phyloP scores from a whole-genome alignment of 2,888 invertebrate genomes.

The Nomada ruficornis region DNA sequence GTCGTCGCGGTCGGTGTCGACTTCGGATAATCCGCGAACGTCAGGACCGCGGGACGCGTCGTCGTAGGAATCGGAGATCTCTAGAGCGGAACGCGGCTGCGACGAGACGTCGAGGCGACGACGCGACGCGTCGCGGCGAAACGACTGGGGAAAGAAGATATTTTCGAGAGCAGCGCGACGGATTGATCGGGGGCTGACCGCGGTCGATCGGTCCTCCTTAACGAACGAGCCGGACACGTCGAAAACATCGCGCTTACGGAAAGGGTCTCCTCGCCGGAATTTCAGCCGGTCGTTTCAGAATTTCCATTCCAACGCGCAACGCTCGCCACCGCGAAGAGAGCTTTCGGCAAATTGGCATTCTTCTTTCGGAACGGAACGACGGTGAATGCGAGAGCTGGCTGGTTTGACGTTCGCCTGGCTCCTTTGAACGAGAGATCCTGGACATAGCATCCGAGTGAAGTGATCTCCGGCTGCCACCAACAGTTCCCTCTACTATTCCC shows the following conservation, averaged over 20 bases:
- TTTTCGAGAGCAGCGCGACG: neutral
- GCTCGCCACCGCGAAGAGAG: conserved; percentile 71
- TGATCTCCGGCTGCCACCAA: conserved; percentile 77
- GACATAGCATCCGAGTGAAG: conserved; percentile 77
- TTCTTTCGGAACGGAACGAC: conserved; percentile 73
- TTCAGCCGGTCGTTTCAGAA: conserved; percentile 69
- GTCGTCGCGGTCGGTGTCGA: conserved; percentile 17
- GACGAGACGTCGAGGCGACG: neutral
- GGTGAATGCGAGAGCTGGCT: conserved; percentile 68
- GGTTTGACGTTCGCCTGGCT: conserved; percentile 76
- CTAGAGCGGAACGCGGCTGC: no score
- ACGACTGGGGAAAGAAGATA: neutral
- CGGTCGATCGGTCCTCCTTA: conserved; percentile 17
- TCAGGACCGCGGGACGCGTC: neutral
- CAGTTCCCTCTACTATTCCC: conserved; percentile 61
- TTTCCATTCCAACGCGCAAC: conserved; percentile 64
- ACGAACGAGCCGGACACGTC: conserved; percentile 22
- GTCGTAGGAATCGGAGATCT: no score
- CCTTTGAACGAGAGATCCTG: conserved; percentile 76
- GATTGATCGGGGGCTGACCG: neutral
- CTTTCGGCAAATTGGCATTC: conserved; percentile 80
- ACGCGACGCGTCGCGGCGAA: neutral
- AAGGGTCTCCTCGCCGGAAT: conserved; percentile 59
- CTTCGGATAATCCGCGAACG: conserved; percentile 25
- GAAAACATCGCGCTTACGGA: conserved; percentile 27